These are phyloP conservation scores for Chymomyza procnemis DNA, from an alignment of 2,888 invertebrate genomes.

Conservation along the genomic window DNA sequence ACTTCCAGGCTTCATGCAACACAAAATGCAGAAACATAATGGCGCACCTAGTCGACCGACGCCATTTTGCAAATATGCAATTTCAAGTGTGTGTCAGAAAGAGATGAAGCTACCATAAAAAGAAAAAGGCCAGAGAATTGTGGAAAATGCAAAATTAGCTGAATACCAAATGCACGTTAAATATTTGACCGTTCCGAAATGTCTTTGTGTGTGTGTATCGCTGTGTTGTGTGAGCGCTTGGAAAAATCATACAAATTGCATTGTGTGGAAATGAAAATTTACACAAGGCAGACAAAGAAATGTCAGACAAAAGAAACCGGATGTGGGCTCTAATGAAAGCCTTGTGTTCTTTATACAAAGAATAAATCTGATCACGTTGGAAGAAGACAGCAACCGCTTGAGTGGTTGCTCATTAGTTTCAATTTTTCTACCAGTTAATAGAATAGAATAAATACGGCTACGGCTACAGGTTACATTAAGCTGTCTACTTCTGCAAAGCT, in stretches of 20 bases:
- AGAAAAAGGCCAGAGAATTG: slow-evolving; percentile 58
- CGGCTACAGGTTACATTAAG: too few species aligned
- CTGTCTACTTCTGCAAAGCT: too few species aligned
- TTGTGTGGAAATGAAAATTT: neutral
- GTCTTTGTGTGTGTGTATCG: neutral
- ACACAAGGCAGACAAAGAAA: neutral
- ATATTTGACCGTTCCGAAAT: slow-evolving; percentile 63
- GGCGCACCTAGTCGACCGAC: slow-evolving; percentile 18
- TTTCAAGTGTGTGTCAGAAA: neutral
- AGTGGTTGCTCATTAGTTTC: neutral
- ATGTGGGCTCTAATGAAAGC: neutral
- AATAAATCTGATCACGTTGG: neutral
- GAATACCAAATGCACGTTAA: slow-evolving; percentile 72
- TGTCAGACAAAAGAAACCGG: neutral
- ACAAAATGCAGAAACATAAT: slow-evolving; percentile 39
- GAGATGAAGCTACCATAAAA: slow-evolving; percentile 2
- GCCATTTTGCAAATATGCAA: neutral
- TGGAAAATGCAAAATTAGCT: slow-evolving; percentile 73
- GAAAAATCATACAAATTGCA: slow-evolving; percentile 49
- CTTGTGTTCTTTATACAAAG: neutral
- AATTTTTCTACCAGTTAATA: neutral
- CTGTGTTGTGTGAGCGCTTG: neutral
- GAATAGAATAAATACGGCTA: neutral
- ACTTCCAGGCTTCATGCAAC: neutral
- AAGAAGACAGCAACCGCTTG: neutral